These are phyloP conservation scores for Papilio demoleus DNA, from an alignment of 2,888 invertebrate genomes.

Conservation along the genomic window DNA sequence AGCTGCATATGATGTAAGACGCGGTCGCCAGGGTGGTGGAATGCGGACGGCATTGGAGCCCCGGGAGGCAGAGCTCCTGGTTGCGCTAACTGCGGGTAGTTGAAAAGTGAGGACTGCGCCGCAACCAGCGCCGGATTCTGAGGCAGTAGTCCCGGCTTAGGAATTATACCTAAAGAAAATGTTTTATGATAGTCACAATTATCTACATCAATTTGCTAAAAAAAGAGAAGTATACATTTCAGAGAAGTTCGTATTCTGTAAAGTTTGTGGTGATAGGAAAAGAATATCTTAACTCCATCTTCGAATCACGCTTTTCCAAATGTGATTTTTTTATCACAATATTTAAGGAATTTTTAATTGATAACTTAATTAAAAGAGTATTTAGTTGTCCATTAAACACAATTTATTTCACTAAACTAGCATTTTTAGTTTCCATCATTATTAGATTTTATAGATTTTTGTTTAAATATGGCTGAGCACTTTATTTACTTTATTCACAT, in stretches of 20 bases:
- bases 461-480: neutral
- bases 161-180: conserved; percentile 76
- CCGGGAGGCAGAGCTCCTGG: conserved; percentile 62
- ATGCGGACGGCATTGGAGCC: conserved; percentile 78
- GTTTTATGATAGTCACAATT: conserved; percentile 6
- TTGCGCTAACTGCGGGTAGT: conserved; percentile 66
- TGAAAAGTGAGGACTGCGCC: conserved; percentile 78
- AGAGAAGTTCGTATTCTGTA: no score
- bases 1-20: conserved; percentile 92
- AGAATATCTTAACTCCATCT: no score
- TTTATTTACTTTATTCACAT: neutral
- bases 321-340: no score
- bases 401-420: no score
- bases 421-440: no score
- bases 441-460: no score
- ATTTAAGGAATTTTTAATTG: no score
- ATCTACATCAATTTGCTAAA: neutral
- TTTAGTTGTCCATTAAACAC: no score
- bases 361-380: no score
- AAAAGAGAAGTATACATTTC: no score
- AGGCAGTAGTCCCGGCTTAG: conserved; percentile 84
- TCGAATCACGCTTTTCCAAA: no score
- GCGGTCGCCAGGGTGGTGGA: conserved; percentile 76
- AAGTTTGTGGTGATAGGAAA: no score
- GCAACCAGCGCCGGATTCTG: conserved; percentile 81